Base-by-base conservation (phyloP, 2,888 invertebrate genomes). In the Eumacrocentrus americanus region DNA sequence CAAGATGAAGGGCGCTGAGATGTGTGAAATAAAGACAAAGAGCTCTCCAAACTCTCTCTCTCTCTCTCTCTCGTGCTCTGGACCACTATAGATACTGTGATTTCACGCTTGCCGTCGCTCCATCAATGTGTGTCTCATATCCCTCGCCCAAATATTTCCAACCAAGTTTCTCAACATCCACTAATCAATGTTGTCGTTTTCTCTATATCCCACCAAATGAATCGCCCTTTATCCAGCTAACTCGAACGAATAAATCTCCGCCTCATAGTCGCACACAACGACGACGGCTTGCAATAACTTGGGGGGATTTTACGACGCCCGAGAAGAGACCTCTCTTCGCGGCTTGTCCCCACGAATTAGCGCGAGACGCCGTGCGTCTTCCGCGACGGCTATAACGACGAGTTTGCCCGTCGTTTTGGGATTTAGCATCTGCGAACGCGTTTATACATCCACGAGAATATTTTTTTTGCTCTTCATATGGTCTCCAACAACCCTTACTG, bases 401-500 rank as follows among this genome's bases (percentile, higher is more conserved):
- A 54, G 46, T 34, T 34, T 29, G n/a, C 47, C 18, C 55, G 38
- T 35, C 48, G 34, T 53, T 50, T n/a, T 37, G 63, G 64, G 62
- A 69, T 68, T 69, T 69, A 67, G 62, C 63, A 64, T 64, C 63
- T 60, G 70, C 63, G 61, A 68, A 67, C 68, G 62, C 62, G 65
- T 68, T 68, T 70, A 68, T 62, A 65, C 54, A 4, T 54, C 60
- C n/a, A n/a, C n/a, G n/a, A n/a, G n/a, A n/a, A n/a, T n/a, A n/a
- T n/a, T n/a, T n/a, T n/a, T n/a, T n/a, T n/a, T n/a, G 42, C 55
- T 53, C 62, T 58, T 61, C 57, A 61, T 64, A 3, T 46, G 25
- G 2, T 14, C 23, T n/a, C n/a, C 7, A 20, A 20, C 7, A 1
- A 11, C 9, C n/a, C 11, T 2, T 7, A 20, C 11, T 42, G 6